A percentile compares a stretch with the other conserved stretches of the same genome.
Evolutionary conservation across 2,797 vertebrate genomes (phyloP).

Genomic region (Phoxinus dragarum): DNA sequence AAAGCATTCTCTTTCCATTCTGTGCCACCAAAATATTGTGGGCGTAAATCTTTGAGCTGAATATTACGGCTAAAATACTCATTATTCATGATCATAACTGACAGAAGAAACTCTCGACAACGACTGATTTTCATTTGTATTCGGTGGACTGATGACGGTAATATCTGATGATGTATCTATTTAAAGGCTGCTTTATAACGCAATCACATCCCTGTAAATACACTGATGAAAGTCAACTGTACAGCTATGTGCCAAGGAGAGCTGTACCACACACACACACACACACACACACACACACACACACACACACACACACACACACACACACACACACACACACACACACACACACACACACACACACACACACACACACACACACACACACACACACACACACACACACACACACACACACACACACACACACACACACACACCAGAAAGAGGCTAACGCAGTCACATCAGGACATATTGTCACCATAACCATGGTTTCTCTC

Average conservation of each 20-base stretch:
- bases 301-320: background rate
- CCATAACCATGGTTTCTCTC: slow-evolving; percentile 11
- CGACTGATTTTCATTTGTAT: slow-evolving; percentile 3
- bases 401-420: background rate
- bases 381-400: background rate
- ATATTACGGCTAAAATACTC: slow-evolving; percentile 19
- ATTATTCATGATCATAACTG: background rate
- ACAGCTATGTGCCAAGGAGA: background rate
- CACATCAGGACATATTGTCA: slow-evolving; percentile 33
- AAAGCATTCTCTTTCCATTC: slow-evolving; percentile 16
- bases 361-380: background rate
- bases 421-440: background rate
- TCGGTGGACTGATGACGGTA: background rate
- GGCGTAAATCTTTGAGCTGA: background rate
- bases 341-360: background rate
- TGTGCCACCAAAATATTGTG: slow-evolving; percentile 4
- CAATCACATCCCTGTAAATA: slow-evolving; percentile 1
- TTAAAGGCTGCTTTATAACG: background rate
- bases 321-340: background rate
- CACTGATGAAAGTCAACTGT: background rate
- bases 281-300: background rate
- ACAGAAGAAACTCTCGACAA: slow-evolving; percentile 4
- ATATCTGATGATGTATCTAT: slow-evolving; percentile 17
- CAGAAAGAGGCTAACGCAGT: background rate
- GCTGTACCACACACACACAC: background rate